phyloP scores from a whole-genome alignment of 2,888 invertebrate species.

The Rhingia campestris region DNA sequence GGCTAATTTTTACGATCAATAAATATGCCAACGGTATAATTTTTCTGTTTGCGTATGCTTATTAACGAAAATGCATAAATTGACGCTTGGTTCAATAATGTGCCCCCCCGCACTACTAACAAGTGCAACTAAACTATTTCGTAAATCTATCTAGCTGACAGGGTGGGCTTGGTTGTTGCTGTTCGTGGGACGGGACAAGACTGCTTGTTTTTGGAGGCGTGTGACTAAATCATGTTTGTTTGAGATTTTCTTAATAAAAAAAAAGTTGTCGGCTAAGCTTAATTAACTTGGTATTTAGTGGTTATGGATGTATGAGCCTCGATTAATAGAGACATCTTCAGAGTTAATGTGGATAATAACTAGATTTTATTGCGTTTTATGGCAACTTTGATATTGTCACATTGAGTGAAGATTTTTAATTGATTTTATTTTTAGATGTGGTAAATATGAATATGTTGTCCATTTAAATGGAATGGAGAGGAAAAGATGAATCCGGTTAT shows the following conservation, averaged over 20 bases:
- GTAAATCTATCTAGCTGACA: not conserved
- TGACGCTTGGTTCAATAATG: slow-evolving; percentile 41
- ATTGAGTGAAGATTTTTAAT: slow-evolving; percentile 3
- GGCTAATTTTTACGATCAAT: slow-evolving; percentile 70
- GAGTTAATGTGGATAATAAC: slow-evolving; percentile 18
- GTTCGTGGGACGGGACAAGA: not conserved
- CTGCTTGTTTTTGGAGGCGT: slow-evolving; percentile 38
- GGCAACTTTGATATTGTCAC: slow-evolving; percentile 34
- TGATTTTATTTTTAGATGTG: not conserved
- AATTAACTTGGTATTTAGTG: slow-evolving; percentile 39
- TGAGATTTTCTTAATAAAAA: slow-evolving; percentile 28
- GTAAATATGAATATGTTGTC: not conserved
- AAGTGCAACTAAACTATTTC: slow-evolving; percentile 29
- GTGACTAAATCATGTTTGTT: slow-evolving; percentile 57
- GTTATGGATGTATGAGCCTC: not conserved
- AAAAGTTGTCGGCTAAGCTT: slow-evolving; percentile 37
- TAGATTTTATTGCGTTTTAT: slow-evolving; percentile 31
- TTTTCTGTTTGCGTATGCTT: slow-evolving; percentile 43
- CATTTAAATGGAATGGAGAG: too few species aligned
- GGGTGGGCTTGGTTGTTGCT: slow-evolving; percentile 27
- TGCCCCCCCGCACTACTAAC: slow-evolving; percentile 27
- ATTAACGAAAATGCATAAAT: slow-evolving; percentile 72
- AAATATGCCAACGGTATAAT: slow-evolving; percentile 70
- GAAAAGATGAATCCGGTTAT: too few species aligned
- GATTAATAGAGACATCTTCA: slow-evolving; percentile 22